phyloP scores from a whole-genome alignment of 2,113 vertebrate genomes.

The Boulengeromyrus knoepffleri region DNA sequence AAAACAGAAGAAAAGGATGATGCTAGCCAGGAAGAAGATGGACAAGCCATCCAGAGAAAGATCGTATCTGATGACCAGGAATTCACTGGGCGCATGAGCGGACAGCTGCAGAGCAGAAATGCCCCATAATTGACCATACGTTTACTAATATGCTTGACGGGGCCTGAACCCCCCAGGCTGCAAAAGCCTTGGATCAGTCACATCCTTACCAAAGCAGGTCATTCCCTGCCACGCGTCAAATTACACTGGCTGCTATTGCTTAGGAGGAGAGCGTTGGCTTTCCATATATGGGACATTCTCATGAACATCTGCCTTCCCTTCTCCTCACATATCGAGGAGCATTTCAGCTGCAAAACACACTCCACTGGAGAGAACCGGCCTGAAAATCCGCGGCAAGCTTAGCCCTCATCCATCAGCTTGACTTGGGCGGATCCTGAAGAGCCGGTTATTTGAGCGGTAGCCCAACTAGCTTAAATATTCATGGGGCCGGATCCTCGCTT shows the following conservation, averaged over 20 bases:
- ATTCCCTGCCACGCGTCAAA: not conserved
- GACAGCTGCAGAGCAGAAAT: not conserved
- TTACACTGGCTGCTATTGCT: not conserved
- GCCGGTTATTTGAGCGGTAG: not conserved
- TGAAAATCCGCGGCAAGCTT: not conserved
- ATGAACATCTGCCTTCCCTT: not conserved
- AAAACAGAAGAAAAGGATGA: not conserved
- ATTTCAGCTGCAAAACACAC: not conserved
- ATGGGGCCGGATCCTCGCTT: not conserved
- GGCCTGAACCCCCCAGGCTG: not conserved
- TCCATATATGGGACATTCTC: not conserved
- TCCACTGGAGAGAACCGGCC: not conserved
- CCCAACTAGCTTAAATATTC: not conserved
- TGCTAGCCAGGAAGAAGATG: not conserved
- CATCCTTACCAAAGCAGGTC: not conserved
- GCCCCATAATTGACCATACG: not conserved
- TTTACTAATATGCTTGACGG: not conserved
- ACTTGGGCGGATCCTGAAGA: not conserved
- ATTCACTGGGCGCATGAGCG: not conserved
- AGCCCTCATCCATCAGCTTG: not conserved
- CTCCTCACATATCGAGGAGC: not conserved
- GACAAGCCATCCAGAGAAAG: not conserved
- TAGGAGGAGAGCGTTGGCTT: not conserved
- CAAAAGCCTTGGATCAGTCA: not conserved
- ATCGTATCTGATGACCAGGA: not conserved